Percentiles rank a stretch among this genome's conserved stretches.
These are phyloP conservation scores for Alethe castanea DNA, from an alignment of 2,113 vertebrate species.

Conservation along the genomic window DNA sequence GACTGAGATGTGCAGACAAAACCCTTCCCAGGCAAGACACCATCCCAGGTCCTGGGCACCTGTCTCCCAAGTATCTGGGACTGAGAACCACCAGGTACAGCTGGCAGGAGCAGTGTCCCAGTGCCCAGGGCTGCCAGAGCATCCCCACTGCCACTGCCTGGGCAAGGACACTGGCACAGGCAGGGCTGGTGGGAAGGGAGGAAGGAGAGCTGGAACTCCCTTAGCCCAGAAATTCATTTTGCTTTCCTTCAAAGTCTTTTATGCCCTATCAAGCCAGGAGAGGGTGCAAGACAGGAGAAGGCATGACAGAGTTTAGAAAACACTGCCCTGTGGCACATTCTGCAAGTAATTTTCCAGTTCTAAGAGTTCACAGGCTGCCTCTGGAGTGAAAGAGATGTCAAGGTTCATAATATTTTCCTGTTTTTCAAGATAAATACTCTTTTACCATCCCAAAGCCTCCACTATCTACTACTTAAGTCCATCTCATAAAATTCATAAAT, in stretches of 20 bases:
- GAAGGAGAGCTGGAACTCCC: background rate
- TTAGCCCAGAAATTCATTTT: background rate
- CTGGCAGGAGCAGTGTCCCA: background rate
- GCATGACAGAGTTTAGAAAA: background rate
- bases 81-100: background rate
- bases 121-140: background rate
- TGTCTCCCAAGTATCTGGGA: background rate
- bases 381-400: background rate
- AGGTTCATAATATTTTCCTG: background rate
- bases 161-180: background rate
- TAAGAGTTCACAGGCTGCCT: background rate
- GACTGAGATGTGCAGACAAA: background rate
- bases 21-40: background rate
- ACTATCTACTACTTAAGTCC: background rate
- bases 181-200: background rate
- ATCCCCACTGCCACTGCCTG: rapidly evolving
- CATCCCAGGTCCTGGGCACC: background rate
- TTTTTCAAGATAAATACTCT: background rate
- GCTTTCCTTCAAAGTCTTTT: background rate
- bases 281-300: background rate
- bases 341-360: background rate
- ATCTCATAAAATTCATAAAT: background rate
- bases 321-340: background rate
- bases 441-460: background rate
- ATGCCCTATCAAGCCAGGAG: background rate